A percentile compares a stretch with the other conserved stretches of the same genome.
Evolutionary conservation across 2,888 invertebrate genomes (phyloP).

Genomic region (Leptarthrus brevirostris): DNA sequence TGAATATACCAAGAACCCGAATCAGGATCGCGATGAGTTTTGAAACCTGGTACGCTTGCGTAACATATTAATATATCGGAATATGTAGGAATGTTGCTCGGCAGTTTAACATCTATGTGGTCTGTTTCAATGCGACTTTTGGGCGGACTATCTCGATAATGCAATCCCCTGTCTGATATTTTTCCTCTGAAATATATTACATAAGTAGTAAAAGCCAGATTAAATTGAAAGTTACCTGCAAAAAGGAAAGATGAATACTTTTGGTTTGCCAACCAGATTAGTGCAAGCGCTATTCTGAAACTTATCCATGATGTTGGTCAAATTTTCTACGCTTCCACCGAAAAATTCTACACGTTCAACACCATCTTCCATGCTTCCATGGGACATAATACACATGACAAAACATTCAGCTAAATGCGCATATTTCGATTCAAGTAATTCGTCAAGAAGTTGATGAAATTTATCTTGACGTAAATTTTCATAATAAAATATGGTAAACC

Average conservation of each 20-base stretch:
- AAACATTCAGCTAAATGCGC: slow-evolving; percentile 71
- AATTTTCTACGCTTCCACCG: slow-evolving; percentile 70
- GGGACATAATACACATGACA: slow-evolving; percentile 75
- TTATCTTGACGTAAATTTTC: slow-evolving; percentile 61
- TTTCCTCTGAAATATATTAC: slow-evolving; percentile 59
- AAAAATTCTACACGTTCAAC: slow-evolving; percentile 72
- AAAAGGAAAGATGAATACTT: slow-evolving; percentile 79
- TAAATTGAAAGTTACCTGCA: slow-evolving; percentile 68
- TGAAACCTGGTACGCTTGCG: slow-evolving; percentile 71
- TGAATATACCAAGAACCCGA: slow-evolving; percentile 80
- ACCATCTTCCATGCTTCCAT: slow-evolving; percentile 70
- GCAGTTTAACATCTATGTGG: slow-evolving; percentile 45
- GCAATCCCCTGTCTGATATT: slow-evolving; percentile 62
- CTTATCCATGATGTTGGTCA: slow-evolving; percentile 70
- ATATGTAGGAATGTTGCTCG: slow-evolving; percentile 61
- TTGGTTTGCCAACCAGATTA: slow-evolving; percentile 72
- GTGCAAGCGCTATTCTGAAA: slow-evolving; percentile 72
- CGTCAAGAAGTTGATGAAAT: slow-evolving; percentile 66
- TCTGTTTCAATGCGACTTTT: slow-evolving; percentile 58
- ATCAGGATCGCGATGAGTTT: slow-evolving; percentile 70
- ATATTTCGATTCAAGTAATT: slow-evolving; percentile 66
- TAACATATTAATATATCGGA: slow-evolving; percentile 76
- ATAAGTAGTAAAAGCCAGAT: slow-evolving; percentile 6
- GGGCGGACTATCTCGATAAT: slow-evolving; percentile 54
- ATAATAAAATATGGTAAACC: slow-evolving; percentile 67